A percentile compares a stretch with the other conserved stretches of the same genome.
phyloP scores from a whole-genome alignment of 2,113 vertebrate species.

The Amia ocellicauda region DNA sequence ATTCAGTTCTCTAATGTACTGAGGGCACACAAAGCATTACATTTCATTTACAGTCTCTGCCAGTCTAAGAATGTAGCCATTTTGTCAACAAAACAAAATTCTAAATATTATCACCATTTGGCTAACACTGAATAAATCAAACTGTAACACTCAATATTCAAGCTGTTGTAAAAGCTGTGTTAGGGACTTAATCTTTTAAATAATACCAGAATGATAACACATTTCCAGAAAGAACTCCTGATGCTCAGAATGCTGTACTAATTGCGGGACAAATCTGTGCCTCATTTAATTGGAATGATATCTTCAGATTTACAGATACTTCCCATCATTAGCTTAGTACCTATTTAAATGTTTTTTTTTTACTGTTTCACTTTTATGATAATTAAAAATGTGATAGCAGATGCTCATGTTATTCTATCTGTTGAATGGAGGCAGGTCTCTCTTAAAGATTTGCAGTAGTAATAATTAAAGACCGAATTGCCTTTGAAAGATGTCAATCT shows the following conservation, averaged over 20 bases:
- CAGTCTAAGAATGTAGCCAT: background rate
- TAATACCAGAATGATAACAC: too few species aligned
- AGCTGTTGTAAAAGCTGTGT: background rate
- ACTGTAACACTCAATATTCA: background rate
- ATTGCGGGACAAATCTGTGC: background rate
- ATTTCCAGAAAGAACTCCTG: background rate
- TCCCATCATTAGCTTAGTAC: background rate
- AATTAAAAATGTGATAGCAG: background rate
- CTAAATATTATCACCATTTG: background rate
- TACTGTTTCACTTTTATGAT: too few species aligned
- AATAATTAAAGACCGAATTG: background rate
- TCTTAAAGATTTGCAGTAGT: background rate
- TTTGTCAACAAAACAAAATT: slow-evolving; percentile 8
- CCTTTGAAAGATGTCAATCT: background rate
- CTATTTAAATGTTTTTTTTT: background rate
- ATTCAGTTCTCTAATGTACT: slow-evolving; percentile 6
- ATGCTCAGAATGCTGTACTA: background rate
- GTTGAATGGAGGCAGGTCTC: background rate
- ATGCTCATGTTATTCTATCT: background rate
- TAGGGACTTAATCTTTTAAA: too few species aligned
- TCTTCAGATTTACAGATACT: background rate
- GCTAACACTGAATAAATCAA: background rate
- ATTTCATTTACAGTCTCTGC: slow-evolving; percentile 9
- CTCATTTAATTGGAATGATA: background rate
- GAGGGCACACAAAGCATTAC: slow-evolving; percentile 5